Conservation (phyloP, 1,140 invertebrate genomes). For the Samia ricini region DNA sequence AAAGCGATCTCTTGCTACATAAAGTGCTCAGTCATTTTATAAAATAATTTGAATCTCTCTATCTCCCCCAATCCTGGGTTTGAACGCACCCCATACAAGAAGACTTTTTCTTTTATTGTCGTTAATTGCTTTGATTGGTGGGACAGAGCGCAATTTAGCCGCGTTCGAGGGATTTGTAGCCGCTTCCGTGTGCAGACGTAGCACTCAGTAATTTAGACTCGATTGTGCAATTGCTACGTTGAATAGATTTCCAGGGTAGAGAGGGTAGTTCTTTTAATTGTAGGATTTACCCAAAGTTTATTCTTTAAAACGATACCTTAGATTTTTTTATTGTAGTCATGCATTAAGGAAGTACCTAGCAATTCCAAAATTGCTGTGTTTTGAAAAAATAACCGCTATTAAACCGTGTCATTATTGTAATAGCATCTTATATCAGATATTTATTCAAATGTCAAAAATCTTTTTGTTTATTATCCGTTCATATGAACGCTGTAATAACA, state of each 20-base stretch:
- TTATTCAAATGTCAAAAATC: too few relatives aligned
- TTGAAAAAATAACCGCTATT: too few relatives aligned
- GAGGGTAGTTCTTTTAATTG: background rate
- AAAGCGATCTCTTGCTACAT: too few relatives aligned
- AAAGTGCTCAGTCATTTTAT: background rate
- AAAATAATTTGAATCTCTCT: background rate
- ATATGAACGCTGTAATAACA: too few relatives aligned
- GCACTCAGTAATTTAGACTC: conserved; percentile 39
- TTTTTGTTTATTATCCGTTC: too few relatives aligned
- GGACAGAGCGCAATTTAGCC: conserved; percentile 48
- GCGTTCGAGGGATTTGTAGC: conserved; percentile 43
- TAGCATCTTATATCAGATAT: too few relatives aligned
- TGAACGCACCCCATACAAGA: conserved; percentile 21
- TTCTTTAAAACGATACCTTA: too few relatives aligned
- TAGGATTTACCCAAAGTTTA: background rate
- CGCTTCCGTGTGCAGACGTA: conserved; percentile 32
- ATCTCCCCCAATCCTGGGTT: background rate
- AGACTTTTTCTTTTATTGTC: conserved; percentile 43
- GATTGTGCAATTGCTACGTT: conserved; percentile 31
- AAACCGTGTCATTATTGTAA: too few relatives aligned
- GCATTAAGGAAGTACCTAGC: too few relatives aligned
- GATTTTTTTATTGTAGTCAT: too few relatives aligned
- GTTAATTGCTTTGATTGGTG: conserved; percentile 61
- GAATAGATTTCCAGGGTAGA: background rate
- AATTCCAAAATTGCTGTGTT: too few relatives aligned